phyloP scores from a whole-genome alignment of 2,113 vertebrate species.

The Stercorarius parasiticus region DNA sequence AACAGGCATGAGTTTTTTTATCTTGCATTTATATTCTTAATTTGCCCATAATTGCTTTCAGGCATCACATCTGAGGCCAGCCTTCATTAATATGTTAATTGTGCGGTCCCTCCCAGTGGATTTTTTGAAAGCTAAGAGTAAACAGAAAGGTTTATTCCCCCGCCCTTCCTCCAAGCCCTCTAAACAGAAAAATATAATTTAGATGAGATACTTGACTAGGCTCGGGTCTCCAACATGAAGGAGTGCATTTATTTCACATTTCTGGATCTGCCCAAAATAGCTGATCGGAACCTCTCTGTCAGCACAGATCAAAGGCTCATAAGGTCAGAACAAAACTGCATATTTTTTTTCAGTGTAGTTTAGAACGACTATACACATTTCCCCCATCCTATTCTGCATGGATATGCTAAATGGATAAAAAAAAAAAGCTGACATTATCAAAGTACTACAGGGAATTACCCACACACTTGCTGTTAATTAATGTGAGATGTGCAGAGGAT shows the following conservation, averaged over 20 bases:
- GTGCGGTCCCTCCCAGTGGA: slow-evolving; percentile 48
- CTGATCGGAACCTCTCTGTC: neutral
- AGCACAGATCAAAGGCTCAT: neutral
- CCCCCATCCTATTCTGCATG: neutral
- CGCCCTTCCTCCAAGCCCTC: neutral
- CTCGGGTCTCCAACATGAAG: neutral
- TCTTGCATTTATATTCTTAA: slow-evolving; percentile 56
- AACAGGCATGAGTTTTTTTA: slow-evolving; percentile 1
- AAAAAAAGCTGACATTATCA: slow-evolving; percentile 49
- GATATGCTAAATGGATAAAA: slow-evolving; percentile 16
- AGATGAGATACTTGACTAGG: neutral
- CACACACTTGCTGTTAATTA: slow-evolving; percentile 65
- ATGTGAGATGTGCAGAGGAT: slow-evolving; percentile 55
- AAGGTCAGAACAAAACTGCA: neutral
- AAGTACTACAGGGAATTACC: slow-evolving; percentile 53
- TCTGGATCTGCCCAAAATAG: neutral
- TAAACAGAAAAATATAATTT: slow-evolving; percentile 13
- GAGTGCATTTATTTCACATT: neutral
- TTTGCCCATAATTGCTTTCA: slow-evolving; percentile 56
- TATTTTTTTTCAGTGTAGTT: neutral
- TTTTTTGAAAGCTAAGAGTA: slow-evolving; percentile 25
- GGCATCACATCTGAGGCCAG: slow-evolving; percentile 56
- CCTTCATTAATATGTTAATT: slow-evolving; percentile 71
- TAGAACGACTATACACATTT: neutral
- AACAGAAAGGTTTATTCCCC: slow-evolving; percentile 43